Conservation (phyloP, 2,113 vertebrate genomes). For the Grallaria varia region DNA sequence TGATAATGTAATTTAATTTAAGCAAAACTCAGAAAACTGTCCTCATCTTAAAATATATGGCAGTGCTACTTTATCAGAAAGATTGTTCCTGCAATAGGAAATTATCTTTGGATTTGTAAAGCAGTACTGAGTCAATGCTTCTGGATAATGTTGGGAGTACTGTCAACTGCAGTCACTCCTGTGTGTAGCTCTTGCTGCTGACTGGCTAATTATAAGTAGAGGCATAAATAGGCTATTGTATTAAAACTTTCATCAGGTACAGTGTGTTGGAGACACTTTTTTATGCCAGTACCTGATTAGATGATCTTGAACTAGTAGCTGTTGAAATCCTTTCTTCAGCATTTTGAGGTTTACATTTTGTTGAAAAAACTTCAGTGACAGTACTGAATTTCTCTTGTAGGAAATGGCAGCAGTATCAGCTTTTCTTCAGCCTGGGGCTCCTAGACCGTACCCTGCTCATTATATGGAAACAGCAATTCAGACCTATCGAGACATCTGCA, state of each 20-base stretch:
- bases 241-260: neutral
- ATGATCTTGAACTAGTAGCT: neutral
- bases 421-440: conserved; percentile 91
- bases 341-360: neutral
- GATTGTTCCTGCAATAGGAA: neutral
- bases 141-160: neutral
- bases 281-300: neutral
- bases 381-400: conserved; percentile 64
- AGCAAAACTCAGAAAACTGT: neutral
- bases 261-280: neutral
- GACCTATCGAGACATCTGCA: conserved; percentile 96
- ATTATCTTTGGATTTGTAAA: neutral
- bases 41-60: neutral
- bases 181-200: neutral
- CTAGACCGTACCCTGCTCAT: conserved; percentile 92
- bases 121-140: neutral
- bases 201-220: neutral
- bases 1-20: neutral
- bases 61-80: neutral
- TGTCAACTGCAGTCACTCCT: neutral
- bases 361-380: neutral
- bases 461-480: conserved; percentile 99
- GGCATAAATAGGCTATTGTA: neutral
- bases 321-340: neutral
- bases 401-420: conserved; percentile 98